These are phyloP conservation scores for Rhopalosiphum maidis DNA, from an alignment of 1,140 invertebrate species.

Conservation along the genomic window DNA sequence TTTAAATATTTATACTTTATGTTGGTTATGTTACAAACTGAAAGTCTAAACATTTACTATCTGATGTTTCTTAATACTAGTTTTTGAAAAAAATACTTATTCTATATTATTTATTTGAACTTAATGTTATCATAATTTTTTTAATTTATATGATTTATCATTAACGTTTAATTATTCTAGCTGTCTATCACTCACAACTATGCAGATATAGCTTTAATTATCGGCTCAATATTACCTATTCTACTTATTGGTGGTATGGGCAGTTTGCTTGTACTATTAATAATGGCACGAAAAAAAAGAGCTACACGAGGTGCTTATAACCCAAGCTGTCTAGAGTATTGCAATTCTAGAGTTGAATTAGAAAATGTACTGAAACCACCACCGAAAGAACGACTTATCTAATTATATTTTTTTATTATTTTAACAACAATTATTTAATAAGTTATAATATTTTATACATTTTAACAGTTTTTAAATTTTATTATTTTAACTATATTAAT, in stretches of 20 bases:
- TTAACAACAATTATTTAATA: not conserved
- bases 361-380: conserved; percentile 96
- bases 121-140: not conserved
- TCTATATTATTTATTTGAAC: not conserved
- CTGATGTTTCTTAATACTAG: not conserved
- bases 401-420: conserved; percentile 60
- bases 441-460: not conserved
- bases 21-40: not conserved
- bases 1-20: not conserved
- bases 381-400: conserved; percentile 94
- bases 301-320: conserved; percentile 97
- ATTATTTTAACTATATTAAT: conserved; percentile 35
- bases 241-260: conserved; percentile 70
- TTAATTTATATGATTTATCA: not conserved
- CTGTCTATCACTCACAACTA: conserved; percentile 29
- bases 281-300: conserved; percentile 90
- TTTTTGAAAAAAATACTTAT: not conserved
- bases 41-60: not conserved
- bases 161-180: conserved; percentile 25
- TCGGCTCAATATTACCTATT: conserved; percentile 78
- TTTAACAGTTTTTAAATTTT: conserved; percentile 6
- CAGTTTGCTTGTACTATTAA: conserved; percentile 74
- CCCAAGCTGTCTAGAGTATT: conserved; percentile 95
- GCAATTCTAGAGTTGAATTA: conserved; percentile 93
- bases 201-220: conserved; percentile 74